Base-by-base conservation (phyloP, 2,888 invertebrate genomes). In the Ornithoptera priamus region DNA sequence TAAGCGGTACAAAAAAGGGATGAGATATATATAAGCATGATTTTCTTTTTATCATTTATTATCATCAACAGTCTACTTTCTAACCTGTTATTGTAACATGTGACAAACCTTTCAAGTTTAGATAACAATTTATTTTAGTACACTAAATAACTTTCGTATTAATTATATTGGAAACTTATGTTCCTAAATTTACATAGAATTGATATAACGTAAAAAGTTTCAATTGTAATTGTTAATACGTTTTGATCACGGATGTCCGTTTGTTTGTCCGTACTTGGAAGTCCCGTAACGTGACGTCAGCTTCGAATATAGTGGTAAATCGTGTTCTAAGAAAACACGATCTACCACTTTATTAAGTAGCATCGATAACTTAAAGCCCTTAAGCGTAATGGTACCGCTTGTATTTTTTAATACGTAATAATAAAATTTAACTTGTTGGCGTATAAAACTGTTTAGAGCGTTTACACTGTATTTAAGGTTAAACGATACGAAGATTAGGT, bases 201-300 rank as follows among this genome's bases (percentile, higher is more conserved):
- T n/a, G 18, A 53, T 53, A 1, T 53, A 53, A 53, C 5, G 5
- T 50, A 50, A 2, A 50, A 4, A 50, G 7, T 53, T 53, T 7
- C 0, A 53, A 53, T 20, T 8, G 5, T 67, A 62, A 65, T 65
- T 61, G 56, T 69, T 50, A 17, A 42, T 62, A 39, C 62, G 39
- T 20, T 62, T 36, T 46, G 66, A 62, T 67, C 59, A 59, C 70
- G 70, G 70, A 67, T 70, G 59, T 70, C 70, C 70, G 66, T 59
- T 66, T 56, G 42, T 53, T 66, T 56, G 42, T 53, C 63, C 60
- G 60, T 67, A 70, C 70, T 70, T 42, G 70, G 70, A 67, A 64
- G 70, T 70, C 60, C 70, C 70, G 70, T 70, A 67, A 60, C 50
- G 60, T 56, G 60, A 59, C 39, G 70, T 57, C 30, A 59, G 58